These are phyloP conservation scores for Romanomermis culicivorax DNA, from an alignment of 2,888 invertebrate species.

Conservation along the genomic window DNA sequence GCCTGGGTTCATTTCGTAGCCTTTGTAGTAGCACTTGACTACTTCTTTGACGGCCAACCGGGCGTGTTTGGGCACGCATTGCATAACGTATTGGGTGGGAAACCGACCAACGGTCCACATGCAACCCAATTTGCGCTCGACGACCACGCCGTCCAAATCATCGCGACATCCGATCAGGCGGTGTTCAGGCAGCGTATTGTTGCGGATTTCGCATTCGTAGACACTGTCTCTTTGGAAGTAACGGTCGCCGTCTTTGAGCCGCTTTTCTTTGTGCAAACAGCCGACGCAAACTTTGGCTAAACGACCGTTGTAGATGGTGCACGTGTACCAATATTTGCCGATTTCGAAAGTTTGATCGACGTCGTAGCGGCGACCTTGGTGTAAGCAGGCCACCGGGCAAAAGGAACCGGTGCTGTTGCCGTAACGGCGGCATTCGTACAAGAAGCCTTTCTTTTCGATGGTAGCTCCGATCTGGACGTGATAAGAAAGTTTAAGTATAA, in stretches of 20 bases:
- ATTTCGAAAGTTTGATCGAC: conserved; percentile 17
- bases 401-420: conserved; percentile 18
- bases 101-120: background rate
- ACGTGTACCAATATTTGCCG: conserved; percentile 1
- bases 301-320: background rate
- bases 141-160: background rate
- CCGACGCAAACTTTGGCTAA: background rate
- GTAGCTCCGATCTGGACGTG: background rate
- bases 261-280: background rate
- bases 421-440: conserved; percentile 22
- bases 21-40: background rate
- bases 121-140: conserved; percentile 2
- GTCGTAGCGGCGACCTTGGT: conserved; percentile 16
- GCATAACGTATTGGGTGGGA: background rate
- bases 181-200: background rate
- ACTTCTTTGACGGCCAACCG: background rate
- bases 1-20: background rate
- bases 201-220: background rate
- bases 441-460: background rate
- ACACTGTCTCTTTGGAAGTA: background rate
- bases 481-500: too few relatives aligned
- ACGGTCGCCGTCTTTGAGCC: background rate
- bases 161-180: background rate
- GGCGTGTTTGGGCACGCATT: background rate
- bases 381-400: conserved; percentile 23